Evolutionary conservation across 2,888 invertebrate species (phyloP).

Genomic region (Dolomedes plantarius): DNA sequence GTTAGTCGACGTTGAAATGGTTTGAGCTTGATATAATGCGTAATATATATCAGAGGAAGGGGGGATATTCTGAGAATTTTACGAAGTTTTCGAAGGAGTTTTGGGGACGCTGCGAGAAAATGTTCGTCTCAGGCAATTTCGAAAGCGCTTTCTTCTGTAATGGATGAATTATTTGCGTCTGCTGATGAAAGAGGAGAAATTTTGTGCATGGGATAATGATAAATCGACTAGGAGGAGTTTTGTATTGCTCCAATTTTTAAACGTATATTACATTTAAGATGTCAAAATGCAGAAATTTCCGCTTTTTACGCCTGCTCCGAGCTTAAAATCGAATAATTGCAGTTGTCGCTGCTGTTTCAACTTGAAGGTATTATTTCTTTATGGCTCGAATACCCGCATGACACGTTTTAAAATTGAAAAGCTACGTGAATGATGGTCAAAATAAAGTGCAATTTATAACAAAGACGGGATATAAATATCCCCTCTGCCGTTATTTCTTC

Average conservation of each 20-base stretch:
- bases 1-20: constrained; percentile 31
- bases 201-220: background rate
- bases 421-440: too few relatives aligned
- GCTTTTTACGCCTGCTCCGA: too few relatives aligned
- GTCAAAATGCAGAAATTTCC: background rate
- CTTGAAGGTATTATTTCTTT: too few relatives aligned
- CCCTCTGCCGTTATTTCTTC: too few relatives aligned
- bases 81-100: background rate
- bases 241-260: background rate
- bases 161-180: background rate
- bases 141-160: background rate
- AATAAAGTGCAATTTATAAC: too few relatives aligned
- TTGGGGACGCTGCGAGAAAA: background rate
- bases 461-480: too few relatives aligned
- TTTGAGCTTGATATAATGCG: constrained; percentile 15
- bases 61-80: background rate
- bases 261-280: background rate
- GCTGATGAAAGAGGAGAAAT: background rate
- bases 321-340: too few relatives aligned
- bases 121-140: background rate
- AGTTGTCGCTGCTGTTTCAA: too few relatives aligned
- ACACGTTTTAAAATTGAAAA: too few relatives aligned
- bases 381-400: too few relatives aligned
- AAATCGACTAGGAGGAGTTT: background rate
- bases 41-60: constrained; percentile 14